phyloP scores from a whole-genome alignment of 1,140 invertebrate genomes.

The Aphaenogaster ashmeadi region DNA sequence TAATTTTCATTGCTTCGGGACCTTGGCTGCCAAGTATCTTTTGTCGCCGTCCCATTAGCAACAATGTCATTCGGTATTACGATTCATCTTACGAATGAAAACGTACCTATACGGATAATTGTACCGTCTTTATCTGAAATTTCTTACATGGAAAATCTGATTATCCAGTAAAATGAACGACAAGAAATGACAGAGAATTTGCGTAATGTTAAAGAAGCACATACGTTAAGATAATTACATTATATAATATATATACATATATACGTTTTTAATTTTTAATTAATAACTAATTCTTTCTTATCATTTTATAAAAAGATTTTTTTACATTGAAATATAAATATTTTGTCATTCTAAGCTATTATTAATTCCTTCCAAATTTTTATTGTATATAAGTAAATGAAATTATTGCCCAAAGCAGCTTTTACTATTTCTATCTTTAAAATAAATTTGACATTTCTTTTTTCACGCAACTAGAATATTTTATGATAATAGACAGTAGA shows the following conservation, averaged over 20 bases:
- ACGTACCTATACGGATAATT: background rate
- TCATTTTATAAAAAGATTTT: background rate
- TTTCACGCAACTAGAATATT: background rate
- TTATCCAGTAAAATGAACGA: background rate
- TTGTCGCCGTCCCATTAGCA: slow-evolving; percentile 55
- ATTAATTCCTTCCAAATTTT: background rate
- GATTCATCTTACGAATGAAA: slow-evolving; percentile 28
- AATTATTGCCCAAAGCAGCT: background rate
- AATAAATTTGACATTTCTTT: background rate
- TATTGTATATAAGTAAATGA: background rate
- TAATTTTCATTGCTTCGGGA: slow-evolving; percentile 73
- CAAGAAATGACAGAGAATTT: background rate
- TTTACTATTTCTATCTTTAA: background rate
- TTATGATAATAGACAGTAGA: background rate
- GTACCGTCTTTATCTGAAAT: background rate
- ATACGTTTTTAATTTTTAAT: background rate
- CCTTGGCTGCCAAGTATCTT: slow-evolving; percentile 69
- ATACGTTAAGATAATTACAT: background rate
- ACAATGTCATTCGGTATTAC: slow-evolving; percentile 58
- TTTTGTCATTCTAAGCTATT: background rate
- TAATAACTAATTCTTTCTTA: background rate
- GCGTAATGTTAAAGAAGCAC: background rate
- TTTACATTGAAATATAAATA: background rate
- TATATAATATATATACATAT: background rate
- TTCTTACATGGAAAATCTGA: background rate